Conservation (phyloP, 2,888 invertebrate species). For the Agrotis ipsilon region DNA sequence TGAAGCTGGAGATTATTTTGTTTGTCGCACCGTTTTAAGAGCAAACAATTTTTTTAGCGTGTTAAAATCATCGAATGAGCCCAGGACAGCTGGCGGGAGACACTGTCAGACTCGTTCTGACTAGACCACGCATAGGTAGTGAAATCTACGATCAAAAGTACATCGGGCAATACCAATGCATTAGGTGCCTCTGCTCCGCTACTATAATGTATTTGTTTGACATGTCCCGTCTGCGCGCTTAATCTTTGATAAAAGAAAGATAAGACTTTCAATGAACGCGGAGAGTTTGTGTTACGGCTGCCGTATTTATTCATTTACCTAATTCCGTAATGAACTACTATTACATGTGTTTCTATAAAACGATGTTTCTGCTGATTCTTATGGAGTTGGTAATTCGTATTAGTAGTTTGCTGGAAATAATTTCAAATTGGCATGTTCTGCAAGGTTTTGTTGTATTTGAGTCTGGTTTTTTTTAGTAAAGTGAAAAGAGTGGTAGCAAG, state of each 20-base stretch:
- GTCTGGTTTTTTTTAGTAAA: background rate
- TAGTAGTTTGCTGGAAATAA: background rate
- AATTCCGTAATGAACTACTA: slow-evolving; percentile 60
- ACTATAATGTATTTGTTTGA: background rate
- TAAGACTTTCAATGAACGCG: slow-evolving; percentile 61
- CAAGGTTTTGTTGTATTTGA: background rate
- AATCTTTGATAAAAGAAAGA: slow-evolving; percentile 55
- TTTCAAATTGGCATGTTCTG: background rate
- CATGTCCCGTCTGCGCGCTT: slow-evolving; percentile 34
- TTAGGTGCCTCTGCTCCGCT: too few species aligned
- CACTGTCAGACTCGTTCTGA: too few species aligned
- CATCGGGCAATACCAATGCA: too few species aligned
- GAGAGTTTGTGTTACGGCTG: slow-evolving; percentile 65
- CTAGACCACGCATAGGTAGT: too few species aligned
- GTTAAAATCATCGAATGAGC: too few species aligned
- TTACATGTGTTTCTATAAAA: slow-evolving; percentile 39
- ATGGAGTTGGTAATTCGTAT: background rate
- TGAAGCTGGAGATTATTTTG: too few species aligned
- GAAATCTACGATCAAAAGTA: too few species aligned
- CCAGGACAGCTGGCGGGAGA: too few species aligned
- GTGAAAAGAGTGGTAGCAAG: too few species aligned
- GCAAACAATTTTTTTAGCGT: too few species aligned
- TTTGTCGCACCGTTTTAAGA: too few species aligned
- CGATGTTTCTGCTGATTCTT: background rate
- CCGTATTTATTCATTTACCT: slow-evolving; percentile 66